These are phyloP conservation scores for Epizoanthus stellaris DNA, from an alignment of 92 coral and sea anemone genomes.

Conservation along the genomic window DNA sequence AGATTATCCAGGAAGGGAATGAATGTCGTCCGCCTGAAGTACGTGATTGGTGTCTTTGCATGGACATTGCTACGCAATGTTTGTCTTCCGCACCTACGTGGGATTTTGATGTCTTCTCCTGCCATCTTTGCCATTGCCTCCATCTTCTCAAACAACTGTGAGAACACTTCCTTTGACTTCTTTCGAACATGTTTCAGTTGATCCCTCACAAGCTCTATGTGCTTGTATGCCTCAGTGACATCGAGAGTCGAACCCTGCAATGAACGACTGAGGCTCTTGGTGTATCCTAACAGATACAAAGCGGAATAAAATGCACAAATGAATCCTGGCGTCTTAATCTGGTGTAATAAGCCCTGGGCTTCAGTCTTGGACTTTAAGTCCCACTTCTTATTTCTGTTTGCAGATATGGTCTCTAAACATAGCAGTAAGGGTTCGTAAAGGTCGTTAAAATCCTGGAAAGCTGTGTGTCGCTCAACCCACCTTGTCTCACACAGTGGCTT, in stretches of 20 bases:
- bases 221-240: slow-evolving; percentile 60
- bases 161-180: slow-evolving; percentile 51
- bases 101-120: slow-evolving; percentile 48
- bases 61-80: slow-evolving; percentile 55
- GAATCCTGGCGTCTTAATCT: slow-evolving; percentile 50
- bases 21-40: slow-evolving; percentile 58
- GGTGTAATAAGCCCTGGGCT: slow-evolving; percentile 61
- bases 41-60: slow-evolving; percentile 56
- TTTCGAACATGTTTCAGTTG: slow-evolving; percentile 48
- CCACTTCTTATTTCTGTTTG: slow-evolving; percentile 38
- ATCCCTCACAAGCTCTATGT: slow-evolving; percentile 44
- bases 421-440: slow-evolving; percentile 45
- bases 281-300: slow-evolving; percentile 58
- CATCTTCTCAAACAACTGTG: slow-evolving; percentile 49
- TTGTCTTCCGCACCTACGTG: slow-evolving; percentile 60
- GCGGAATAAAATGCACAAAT: slow-evolving; percentile 58
- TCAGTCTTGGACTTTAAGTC: slow-evolving; percentile 60
- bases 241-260: slow-evolving; percentile 63
- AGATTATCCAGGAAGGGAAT: slow-evolving; percentile 69
- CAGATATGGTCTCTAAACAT: slow-evolving; percentile 47
- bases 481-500: slow-evolving; percentile 67
- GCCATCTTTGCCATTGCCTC: slow-evolving; percentile 59
- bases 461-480: slow-evolving; percentile 70
- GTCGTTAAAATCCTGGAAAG: slow-evolving; percentile 67
- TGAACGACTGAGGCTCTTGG: slow-evolving; percentile 58